Evolutionary conservation across 2,888 invertebrate species (phyloP), one percentile per base, ranked within the genome.

Genomic region (Parapristionchus giblindavisi): DNA sequence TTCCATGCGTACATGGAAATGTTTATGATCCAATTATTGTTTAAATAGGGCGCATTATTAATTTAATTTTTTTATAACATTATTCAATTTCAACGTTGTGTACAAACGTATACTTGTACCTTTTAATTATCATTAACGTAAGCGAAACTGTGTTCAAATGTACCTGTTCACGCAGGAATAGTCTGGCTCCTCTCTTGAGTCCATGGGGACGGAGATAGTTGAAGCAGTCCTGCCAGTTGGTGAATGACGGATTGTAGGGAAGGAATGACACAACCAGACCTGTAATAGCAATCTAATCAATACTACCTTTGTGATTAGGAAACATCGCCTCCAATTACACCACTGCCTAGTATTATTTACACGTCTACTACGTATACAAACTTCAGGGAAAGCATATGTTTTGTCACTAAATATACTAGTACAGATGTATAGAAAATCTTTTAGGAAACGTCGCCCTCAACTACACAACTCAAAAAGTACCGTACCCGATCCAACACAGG

Each of bases 151-250:
- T 14, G 38, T 8, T 11, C 14, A 6, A 36, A 29, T 17, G 3
- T 3, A 78, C 79, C 75, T 87, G 85, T 61, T 85, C 84, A 65
- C 87, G 85, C 56, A 87, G 80, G 83, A 87, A 85, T 36, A 86
- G 70, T 29, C 85, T 77, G 14, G 78, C 77, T 56, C 87, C 87
- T 27, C 87, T 78, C 71, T 80, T 80, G 61, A 87, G 78, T 40
- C 77, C 75, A 40, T 75, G 34, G 32, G 87, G 86, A 43, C 77
- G 77, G 71, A 96, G 90, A 85, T 95, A 94, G 77, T 91, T 91
- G 93, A 93, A 95, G 89, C 96, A 96, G 76, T 93, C 91, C 11
- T 92, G 89, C 96, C 96, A 96, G 70, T 91, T 91, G 1, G 90
- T 89, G 88, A 95, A 96, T 68, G 92, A 90, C 0, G 94, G 94